phyloP scores from a whole-genome alignment of 2,888 invertebrate genomes.

The Aplocera efformata region DNA sequence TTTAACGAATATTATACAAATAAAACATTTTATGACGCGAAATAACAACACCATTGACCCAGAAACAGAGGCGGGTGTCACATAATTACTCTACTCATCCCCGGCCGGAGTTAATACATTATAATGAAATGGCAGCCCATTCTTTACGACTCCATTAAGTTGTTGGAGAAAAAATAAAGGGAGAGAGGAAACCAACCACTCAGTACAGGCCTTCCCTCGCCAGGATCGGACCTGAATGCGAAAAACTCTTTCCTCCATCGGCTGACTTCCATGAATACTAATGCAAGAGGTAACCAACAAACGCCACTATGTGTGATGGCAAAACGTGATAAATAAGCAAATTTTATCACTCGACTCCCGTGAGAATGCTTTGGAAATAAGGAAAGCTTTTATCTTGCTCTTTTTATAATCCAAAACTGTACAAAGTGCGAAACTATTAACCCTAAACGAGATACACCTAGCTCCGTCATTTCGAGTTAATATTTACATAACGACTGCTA shows the following conservation, averaged over 20 bases:
- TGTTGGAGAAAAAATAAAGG: conserved; percentile 70
- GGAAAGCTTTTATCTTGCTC: conserved; percentile 11
- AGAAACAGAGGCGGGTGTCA: conserved; percentile 32
- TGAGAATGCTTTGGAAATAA: conserved; percentile 4
- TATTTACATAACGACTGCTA: conserved; percentile 48
- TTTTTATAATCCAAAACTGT: conserved; percentile 14
- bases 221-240: conserved; percentile 64
- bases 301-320: conserved; percentile 56
- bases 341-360: conserved; percentile 23
- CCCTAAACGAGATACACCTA: conserved; percentile 21
- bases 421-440: conserved; percentile 16
- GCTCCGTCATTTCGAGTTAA: conserved; percentile 35
- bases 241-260: conserved; percentile 75
- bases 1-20: background rate
- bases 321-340: conserved; percentile 40
- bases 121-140: conserved; percentile 67
- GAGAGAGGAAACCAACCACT: conserved; percentile 72
- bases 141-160: conserved; percentile 74
- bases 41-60: conserved; percentile 22
- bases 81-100: conserved; percentile 44
- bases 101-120: conserved; percentile 60
- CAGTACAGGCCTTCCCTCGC: conserved; percentile 61
- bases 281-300: conserved; percentile 61
- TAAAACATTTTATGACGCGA: conserved; percentile 12
- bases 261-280: conserved; percentile 78